These are phyloP conservation scores for Bagarius yarrelli DNA, from an alignment of 2,113 vertebrate species.

Conservation along the genomic window DNA sequence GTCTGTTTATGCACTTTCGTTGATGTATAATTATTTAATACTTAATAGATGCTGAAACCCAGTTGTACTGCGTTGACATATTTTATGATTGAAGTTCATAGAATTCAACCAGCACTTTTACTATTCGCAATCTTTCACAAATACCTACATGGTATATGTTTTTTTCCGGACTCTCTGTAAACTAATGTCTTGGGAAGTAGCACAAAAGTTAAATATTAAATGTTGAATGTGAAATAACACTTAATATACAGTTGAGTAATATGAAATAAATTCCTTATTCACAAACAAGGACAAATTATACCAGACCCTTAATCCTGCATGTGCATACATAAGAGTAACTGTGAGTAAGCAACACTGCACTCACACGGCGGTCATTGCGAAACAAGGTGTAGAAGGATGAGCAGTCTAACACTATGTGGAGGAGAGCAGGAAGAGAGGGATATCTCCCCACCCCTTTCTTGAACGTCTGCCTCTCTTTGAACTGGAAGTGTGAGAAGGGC, in stretches of 20 bases:
- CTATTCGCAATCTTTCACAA: background rate
- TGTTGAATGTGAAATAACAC: too few species aligned
- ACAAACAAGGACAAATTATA: background rate
- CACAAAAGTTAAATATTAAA: too few species aligned
- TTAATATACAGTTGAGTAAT: too few species aligned
- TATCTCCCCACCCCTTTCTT: slow-evolving; percentile 35
- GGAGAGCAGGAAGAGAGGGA: slow-evolving; percentile 39
- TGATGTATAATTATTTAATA: background rate
- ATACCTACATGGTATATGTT: background rate
- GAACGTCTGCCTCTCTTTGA: slow-evolving; percentile 57
- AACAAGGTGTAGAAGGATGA: slow-evolving; percentile 25
- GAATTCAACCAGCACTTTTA: too few species aligned
- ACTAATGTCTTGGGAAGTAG: background rate
- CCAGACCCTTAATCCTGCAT: slow-evolving; percentile 8
- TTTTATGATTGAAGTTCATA: background rate
- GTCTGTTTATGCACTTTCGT: background rate
- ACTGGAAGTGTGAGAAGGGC: slow-evolving; percentile 60
- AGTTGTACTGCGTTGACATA: background rate
- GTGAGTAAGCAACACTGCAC: background rate
- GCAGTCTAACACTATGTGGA: slow-evolving; percentile 2
- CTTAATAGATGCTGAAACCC: too few species aligned
- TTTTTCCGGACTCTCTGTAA: background rate
- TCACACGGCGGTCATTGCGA: slow-evolving; percentile 18
- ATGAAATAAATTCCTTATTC: background rate
- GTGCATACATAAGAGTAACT: background rate